These are phyloP conservation scores for Elaphurus davidianus DNA, from an alignment of 2,113 vertebrate species.

Conservation along the genomic window DNA sequence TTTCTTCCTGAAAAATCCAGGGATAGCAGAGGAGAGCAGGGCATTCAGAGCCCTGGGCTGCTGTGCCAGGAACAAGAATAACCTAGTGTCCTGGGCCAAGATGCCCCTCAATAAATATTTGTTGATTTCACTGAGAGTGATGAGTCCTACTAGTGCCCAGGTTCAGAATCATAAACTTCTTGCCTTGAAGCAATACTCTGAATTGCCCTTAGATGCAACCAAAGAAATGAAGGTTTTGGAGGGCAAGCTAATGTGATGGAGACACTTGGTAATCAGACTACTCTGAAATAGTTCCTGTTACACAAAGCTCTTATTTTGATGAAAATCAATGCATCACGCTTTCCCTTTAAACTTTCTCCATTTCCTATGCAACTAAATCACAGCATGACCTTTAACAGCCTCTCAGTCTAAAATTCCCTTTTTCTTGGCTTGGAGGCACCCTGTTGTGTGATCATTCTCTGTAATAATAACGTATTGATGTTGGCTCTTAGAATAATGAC, in stretches of 20 bases:
- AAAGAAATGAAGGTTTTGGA: constrained; percentile 24
- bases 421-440: constrained; percentile 10
- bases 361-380: constrained; percentile 53
- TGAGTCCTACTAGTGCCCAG: background rate
- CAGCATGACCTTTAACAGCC: constrained; percentile 62
- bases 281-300: constrained; percentile 48
- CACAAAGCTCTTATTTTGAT: constrained; percentile 64
- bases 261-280: constrained; percentile 44
- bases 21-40: background rate
- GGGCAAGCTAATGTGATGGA: background rate
- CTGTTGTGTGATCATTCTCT: constrained; percentile 22
- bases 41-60: background rate
- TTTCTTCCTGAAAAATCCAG: background rate
- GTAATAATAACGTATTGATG: constrained; percentile 64
- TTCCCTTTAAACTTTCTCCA: constrained; percentile 50
- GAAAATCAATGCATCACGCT: constrained; percentile 61
- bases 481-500: constrained; percentile 43
- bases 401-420: constrained; percentile 33
- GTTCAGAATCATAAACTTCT: background rate
- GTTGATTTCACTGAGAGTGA: background rate
- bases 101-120: background rate
- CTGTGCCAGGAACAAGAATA: background rate
- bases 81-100: background rate
- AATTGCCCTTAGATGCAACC: constrained; percentile 21
- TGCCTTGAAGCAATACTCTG: background rate